phyloP scores from a whole-genome alignment of 2,113 vertebrate genomes.

The Conger conger region DNA sequence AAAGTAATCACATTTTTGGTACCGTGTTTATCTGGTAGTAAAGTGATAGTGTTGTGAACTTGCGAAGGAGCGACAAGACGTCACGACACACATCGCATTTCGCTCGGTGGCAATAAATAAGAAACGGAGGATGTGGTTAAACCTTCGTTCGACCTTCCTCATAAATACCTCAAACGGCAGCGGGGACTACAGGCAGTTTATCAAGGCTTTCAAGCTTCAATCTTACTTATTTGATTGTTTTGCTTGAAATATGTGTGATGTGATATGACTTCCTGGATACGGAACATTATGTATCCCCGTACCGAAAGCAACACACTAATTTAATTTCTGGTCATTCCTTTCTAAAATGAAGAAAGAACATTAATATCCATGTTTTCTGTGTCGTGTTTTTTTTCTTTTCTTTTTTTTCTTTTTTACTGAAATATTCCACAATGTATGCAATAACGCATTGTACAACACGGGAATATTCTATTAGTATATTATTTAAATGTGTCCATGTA shows the following conservation, averaged over 20 bases:
- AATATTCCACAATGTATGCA: too few species aligned
- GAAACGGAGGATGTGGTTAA: background rate
- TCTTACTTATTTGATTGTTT: background rate
- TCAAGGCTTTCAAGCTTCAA: background rate
- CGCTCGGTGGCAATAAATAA: background rate
- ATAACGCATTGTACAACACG: too few species aligned
- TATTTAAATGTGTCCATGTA: too few species aligned
- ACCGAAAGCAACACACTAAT: background rate
- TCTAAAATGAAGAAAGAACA: too few species aligned
- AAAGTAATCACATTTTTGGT: conserved; percentile 26
- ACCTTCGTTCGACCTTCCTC: background rate
- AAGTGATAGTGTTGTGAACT: background rate
- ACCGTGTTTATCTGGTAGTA: background rate
- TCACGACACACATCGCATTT: background rate
- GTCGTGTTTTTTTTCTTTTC: too few species aligned
- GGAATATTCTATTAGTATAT: too few species aligned
- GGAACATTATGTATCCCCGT: background rate
- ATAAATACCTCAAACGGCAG: background rate
- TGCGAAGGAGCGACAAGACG: background rate
- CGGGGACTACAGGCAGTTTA: background rate
- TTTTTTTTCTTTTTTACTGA: too few species aligned
- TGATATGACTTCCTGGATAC: background rate
- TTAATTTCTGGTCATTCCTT: too few species aligned
- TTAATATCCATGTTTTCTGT: too few species aligned
- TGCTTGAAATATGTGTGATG: background rate